Base-by-base conservation (phyloP, 2,797 vertebrate species). In the Melanitta fusca region DNA sequence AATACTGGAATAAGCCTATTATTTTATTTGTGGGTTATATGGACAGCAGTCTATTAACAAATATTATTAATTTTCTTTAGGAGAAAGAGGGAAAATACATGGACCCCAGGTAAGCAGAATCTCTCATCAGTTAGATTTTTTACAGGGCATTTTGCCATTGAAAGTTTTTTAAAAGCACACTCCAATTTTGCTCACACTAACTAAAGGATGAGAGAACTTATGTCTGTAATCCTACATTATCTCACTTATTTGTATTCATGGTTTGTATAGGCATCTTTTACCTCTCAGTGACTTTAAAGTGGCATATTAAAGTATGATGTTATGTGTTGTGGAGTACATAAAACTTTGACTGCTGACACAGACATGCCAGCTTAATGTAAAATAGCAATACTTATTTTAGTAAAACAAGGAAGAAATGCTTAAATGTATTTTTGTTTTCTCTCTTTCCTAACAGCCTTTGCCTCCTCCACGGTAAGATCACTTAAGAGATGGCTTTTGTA, bases 401-500 rank as follows among this genome's bases (percentile, higher is more conserved):
- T 6, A 86, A 88, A 81, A n/a, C 43, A 45, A 80, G 25, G 3
- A 3, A 7, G 19, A 38, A 47, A 82, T 15, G 21, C 72, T 89
- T 21, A 95, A 30, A 60, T 25, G 21, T 83, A 82, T 62, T 91
- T 93, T 85, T 93, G 38, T 34, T 89, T 94, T 65, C 64, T 91
- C 75, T 91, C 27, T 96, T 84, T 89, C 92, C 30, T 96, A 98
- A 98, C 84, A 68, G 22, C 98, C 98, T 49, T 17, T 82, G 12
- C 98, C 97, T 43, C 97, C 97, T 62, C 98, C 97, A 92, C 81
- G 98, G 98, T 98, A 97, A 98, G 97, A 81, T 54, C 74, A 43
- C 41, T 64, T 69, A 70, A 28, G 65, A 41, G 57, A 47, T 74
- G 5, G 0, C 30, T 80, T 60, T 77, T 65, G 65, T 89, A 49